Evolutionary conservation across 2,113 vertebrate genomes (phyloP), one percentile per base, ranked within the genome.

Genomic region (Oncorhynchus nerka): DNA sequence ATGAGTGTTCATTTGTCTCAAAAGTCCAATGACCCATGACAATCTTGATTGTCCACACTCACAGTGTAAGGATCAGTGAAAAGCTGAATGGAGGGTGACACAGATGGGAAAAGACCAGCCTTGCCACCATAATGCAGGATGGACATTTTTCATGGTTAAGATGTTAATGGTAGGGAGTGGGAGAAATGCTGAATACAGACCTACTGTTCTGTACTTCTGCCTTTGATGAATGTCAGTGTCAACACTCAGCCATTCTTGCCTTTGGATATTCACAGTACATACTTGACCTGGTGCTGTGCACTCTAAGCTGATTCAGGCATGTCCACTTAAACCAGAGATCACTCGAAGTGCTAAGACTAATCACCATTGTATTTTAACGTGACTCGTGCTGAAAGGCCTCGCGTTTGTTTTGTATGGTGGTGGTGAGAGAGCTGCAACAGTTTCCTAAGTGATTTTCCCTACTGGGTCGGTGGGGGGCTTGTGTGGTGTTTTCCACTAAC

Each of bases 381-480:
- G 49, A 6, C 51, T 19, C 15, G 20, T 61, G 30, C 22, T 16
- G 74, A 68, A 75, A 68, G 15, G 7, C 26, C 39, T 30, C 0
- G 1, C 61, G 0, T 39, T 73, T 59, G 8, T 75, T 76, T 77
- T 71, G 30, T 71, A 66, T 24, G 76, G 16, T 19, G 51, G 73
- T 68, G 86, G 67, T 71, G 15, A 62, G 75, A 80, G 75, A 70
- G 78, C 61, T 73, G 26, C 28, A 34, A 69, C 24, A 61, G 73
- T 81, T 81, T 83, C 73, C 74, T 84, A 83, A 85, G 74, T 81
- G 77, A 68, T 86, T 88, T 89, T 82, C 82, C 83, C 74, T 57
- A 28, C 8, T 9, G 39, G 39, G 39, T 45, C 2, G 9, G 39
- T 3, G 9, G 8, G 9, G 39, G 34, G 34, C 34, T 39, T 79